phyloP scores from a whole-genome alignment of 1,140 invertebrate genomes.

The Drosophila jambulina region DNA sequence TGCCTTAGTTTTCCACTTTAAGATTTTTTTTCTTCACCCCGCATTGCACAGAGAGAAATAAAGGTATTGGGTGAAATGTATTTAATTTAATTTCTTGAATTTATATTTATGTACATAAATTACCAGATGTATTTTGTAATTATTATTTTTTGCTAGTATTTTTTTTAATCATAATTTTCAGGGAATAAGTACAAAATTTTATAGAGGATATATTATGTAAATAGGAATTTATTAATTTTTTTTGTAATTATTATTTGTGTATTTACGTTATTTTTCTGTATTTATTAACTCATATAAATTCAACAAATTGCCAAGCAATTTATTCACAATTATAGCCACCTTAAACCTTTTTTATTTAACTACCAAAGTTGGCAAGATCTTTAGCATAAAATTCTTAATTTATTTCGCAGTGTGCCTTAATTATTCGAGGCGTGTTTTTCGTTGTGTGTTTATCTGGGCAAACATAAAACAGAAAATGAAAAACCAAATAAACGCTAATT shows the following conservation, averaged over 20 bases:
- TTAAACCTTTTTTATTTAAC: not conserved
- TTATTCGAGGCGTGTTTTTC: conserved; percentile 46
- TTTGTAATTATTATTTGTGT: no score
- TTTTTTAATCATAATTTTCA: no score
- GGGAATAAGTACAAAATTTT: no score
- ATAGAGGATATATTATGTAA: no score
- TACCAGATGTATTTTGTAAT: no score
- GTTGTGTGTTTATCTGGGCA: conserved; percentile 64
- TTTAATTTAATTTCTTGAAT: not conserved
- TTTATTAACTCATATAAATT: not conserved
- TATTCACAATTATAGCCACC: not conserved
- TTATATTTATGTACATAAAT: no score
- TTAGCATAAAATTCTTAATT: not conserved
- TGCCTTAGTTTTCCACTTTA: not conserved
- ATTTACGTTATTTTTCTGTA: no score
- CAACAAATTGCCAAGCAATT: not conserved
- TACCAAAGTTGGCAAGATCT: not conserved
- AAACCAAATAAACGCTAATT: conserved; percentile 83
- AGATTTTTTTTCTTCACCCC: not conserved
- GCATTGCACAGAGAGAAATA: conserved; percentile 3
- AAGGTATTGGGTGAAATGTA: not conserved
- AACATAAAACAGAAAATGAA: conserved; percentile 81
- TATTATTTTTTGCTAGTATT: no score
- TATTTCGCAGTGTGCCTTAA: conserved; percentile 44
- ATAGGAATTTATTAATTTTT: no score